Evolutionary conservation across 2,113 vertebrate species (phyloP), one percentile per base, ranked within the genome.

Genomic region (Coregonus clupeaformis): DNA sequence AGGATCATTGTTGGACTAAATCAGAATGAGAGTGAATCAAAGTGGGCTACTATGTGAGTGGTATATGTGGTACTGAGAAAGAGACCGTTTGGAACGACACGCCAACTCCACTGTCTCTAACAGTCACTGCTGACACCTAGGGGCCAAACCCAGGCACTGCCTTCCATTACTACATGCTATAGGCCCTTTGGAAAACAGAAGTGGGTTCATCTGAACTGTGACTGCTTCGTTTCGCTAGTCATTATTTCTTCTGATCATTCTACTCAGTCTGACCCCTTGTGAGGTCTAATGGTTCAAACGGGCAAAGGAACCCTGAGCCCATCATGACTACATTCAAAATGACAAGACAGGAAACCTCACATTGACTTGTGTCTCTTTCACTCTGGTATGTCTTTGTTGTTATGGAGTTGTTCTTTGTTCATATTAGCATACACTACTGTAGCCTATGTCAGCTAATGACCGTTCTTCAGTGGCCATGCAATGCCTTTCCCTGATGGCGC

Each of bases 41-140:
- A 60, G 57, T 22, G 5, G n/a, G n/a, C n/a, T 22, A 24, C 5
- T 9, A 60, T 60, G 5, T n/a, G 57, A 60, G 57, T 22, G 16
- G 6, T 20, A 20, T 55, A 42, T 42, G 36, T 42, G 36, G 36
- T 12, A 42, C 36, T 3, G 52, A 60, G 57, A 20, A 60, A n/a
- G n/a, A 68, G 47, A 5, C n/a, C n/a, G 13, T 52, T 6, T 7
- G 20, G 24, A 42, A 16, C 11, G 3, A 49, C 47, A 12, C 47
- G 11, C 22, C 42, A 45, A 14, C 27, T 14, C 9, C 20, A 0
- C 20, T 7, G 47, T 49, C 18, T 25, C 55, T 25, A 36, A 42
- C 62, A 66, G 72, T 65, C 72, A 73, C 72, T 9, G 36, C 60
- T 73, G 72, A 47, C 72, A 73, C 60, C 72, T 66, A 65, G 62